Evolutionary conservation across 64 coral and sea anemone genomes (phyloP).

Genomic region (Montipora sp.): DNA sequence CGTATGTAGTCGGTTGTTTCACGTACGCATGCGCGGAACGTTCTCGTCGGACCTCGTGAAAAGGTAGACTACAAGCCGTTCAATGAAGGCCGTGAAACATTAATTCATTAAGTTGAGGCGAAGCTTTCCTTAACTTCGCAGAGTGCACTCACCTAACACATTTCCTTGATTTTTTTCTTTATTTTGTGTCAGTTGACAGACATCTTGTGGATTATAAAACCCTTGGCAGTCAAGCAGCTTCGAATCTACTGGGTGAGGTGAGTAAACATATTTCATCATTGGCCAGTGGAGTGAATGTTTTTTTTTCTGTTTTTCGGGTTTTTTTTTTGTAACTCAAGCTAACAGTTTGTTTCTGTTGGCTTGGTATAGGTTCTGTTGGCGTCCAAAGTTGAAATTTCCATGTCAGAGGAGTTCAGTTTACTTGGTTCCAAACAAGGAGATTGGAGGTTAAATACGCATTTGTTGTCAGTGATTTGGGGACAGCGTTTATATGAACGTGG

Average conservation of each 20-base stretch:
- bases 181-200: slow-evolving; percentile 25
- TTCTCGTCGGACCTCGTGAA: too few species aligned
- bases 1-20: too few species aligned
- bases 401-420: slow-evolving; percentile 39
- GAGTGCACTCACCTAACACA: background rate
- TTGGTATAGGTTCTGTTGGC: slow-evolving; percentile 49
- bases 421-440: slow-evolving; percentile 17
- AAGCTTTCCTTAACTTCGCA: background rate
- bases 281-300: background rate
- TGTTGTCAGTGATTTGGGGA: background rate
- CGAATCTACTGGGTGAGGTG: slow-evolving; percentile 87
- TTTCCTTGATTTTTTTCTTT: background rate
- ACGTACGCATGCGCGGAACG: too few species aligned
- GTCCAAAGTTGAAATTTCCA: slow-evolving; percentile 75
- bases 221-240: slow-evolving; percentile 84
- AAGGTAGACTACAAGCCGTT: too few species aligned
- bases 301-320: too few species aligned
- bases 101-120: too few species aligned
- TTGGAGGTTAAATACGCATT: slow-evolving; percentile 38
- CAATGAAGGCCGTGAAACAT: too few species aligned
- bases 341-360: background rate
- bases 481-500: background rate
- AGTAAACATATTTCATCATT: background rate
- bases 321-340: too few species aligned
- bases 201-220: slow-evolving; percentile 76